These are phyloP conservation scores for Chamaea fasciata DNA, from an alignment of 2,113 vertebrate species.

Conservation along the genomic window DNA sequence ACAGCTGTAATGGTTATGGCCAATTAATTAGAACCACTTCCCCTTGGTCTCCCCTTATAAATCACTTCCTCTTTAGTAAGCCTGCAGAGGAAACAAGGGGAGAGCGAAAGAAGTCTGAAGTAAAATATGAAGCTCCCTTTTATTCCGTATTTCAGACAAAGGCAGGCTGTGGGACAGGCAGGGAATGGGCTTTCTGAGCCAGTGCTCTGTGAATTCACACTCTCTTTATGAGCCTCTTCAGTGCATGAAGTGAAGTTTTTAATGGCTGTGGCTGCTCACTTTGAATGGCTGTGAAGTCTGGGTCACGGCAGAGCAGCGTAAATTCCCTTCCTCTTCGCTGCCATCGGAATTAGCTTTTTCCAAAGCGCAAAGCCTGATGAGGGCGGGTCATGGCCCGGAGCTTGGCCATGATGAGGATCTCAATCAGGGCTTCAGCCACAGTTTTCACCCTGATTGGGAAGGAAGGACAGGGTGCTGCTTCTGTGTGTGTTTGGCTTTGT, in stretches of 20 bases:
- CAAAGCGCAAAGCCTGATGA: background rate
- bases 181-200: constrained; percentile 31
- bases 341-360: background rate
- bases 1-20: background rate
- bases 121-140: constrained; percentile 44
- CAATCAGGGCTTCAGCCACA: background rate
- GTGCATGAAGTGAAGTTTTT: background rate
- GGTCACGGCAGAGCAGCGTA: background rate
- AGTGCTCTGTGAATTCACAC: constrained; percentile 4
- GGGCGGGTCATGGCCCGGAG: accelerated
- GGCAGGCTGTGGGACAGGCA: background rate
- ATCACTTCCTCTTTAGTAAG: constrained; percentile 41
- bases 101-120: background rate
- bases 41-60: constrained; percentile 40
- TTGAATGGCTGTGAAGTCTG: constrained; percentile 7
- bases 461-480: background rate
- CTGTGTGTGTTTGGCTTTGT: background rate
- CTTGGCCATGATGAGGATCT: background rate
- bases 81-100: background rate
- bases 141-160: constrained; percentile 10
- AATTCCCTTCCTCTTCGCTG: background rate
- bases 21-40: constrained; percentile 47
- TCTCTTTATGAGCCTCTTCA: constrained; percentile 31
- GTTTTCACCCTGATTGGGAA: background rate
- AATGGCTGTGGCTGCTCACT: constrained; percentile 2